phyloP scores from a whole-genome alignment of 2,113 vertebrate genomes.

The Rhinogobius similis region DNA sequence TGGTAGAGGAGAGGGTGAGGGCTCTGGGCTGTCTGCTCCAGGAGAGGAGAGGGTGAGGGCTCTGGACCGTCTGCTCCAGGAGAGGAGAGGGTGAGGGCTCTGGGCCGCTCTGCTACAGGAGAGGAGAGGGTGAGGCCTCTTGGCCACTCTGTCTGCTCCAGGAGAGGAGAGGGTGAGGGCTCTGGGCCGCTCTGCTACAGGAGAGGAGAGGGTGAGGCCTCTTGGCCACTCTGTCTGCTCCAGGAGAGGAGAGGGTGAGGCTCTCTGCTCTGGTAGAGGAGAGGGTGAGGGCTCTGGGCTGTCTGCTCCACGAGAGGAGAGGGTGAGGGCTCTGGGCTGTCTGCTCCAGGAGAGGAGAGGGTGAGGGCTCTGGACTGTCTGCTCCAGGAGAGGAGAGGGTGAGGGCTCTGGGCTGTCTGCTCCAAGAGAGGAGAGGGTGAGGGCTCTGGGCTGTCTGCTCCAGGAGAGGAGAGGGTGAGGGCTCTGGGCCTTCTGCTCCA shows the following conservation, averaged over 20 bases:
- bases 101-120: background rate
- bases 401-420: no score
- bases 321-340: conserved; percentile 12
- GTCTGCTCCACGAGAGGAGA: conserved; percentile 22
- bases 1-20: background rate
- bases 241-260: conserved; percentile 5
- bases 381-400: no score
- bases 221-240: no score
- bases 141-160: no score
- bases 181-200: no score
- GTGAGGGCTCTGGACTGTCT: background rate
- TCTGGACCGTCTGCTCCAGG: no score
- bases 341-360: background rate
- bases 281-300: background rate
- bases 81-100: conserved; percentile 3
- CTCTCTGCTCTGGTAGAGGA: background rate
- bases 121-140: background rate
- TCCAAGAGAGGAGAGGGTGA: no score
- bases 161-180: no score
- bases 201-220: no score
- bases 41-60: background rate
- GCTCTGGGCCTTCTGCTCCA: background rate
- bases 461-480: conserved; percentile 5
- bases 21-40: background rate
- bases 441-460: no score